Conservation (phyloP, 2,113 vertebrate genomes). For the Labeo catla region DNA sequence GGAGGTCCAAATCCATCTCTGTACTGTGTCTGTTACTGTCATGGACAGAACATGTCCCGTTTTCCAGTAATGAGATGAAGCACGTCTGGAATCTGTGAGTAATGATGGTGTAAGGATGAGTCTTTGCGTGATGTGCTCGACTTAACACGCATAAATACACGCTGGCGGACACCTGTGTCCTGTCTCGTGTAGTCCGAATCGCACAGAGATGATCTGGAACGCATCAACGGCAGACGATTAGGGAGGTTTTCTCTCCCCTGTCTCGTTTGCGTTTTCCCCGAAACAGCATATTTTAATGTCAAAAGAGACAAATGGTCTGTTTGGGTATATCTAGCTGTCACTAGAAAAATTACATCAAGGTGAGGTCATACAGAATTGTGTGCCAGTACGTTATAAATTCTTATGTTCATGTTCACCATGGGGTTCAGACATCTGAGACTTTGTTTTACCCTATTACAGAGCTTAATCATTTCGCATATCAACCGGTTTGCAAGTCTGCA, state of each 20-base stretch:
- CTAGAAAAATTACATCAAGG: not conserved
- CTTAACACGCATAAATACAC: not conserved
- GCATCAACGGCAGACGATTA: constrained; percentile 23
- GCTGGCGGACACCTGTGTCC: constrained; percentile 53
- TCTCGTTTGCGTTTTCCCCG: not conserved
- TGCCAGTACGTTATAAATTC: not conserved
- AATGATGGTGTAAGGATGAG: constrained; percentile 33
- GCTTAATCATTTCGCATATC: not conserved
- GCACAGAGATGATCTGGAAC: constrained; percentile 42
- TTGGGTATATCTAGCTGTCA: constrained; percentile 23
- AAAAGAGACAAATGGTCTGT: constrained; percentile 21
- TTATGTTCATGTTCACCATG: not conserved
- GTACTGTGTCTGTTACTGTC: constrained; percentile 39
- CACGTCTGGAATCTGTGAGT: constrained; percentile 55
- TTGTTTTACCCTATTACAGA: not conserved
- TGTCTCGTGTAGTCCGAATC: constrained; percentile 39
- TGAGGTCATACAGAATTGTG: not conserved
- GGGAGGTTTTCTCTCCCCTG: constrained; percentile 8
- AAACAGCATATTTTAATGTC: constrained; percentile 34
- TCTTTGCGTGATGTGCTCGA: not conserved
- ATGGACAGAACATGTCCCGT: constrained; percentile 6
- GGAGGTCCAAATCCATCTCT: constrained; percentile 22
- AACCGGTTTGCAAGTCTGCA: not conserved
- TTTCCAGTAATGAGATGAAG: constrained; percentile 47
- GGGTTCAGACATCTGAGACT: not conserved